Evolutionary conservation across 2,797 vertebrate species (phyloP), one percentile per base, ranked within the genome.

Genomic region (Sarcophilus harrisii): DNA sequence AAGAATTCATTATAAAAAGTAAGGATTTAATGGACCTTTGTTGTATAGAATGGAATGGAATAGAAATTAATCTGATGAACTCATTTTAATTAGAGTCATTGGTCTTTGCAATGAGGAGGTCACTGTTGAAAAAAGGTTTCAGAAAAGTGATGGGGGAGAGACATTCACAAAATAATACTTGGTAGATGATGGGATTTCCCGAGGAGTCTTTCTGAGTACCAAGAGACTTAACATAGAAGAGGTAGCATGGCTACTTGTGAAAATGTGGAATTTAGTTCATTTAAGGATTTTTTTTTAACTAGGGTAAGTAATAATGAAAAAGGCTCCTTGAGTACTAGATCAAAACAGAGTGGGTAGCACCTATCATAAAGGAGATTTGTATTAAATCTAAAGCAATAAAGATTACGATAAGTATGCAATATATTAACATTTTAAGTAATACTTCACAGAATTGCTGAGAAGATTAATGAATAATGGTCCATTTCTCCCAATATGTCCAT

Each of bases 401-500:
- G 73, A 87, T 87, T 87, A 87, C 81, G 73, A 81, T 87, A 87
- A 87, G 73, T 87, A 49, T 87, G 73, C 38, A 87, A 21, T 87
- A 87, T 87, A 87, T 87, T 87, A 87, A 49, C 38, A 87, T 87
- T 87, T 87, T 27, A 87, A 87, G 73, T 87, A 87, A 49, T 49
- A 87, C 38, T 87, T 49, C 38, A 87, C 21, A 87, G 38, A 87
- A 87, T 87, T 87, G 73, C 73, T 87, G 73, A 87, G 73, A 45
- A 87, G 73, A 87, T 87, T 87, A 87, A 87, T 87, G 73, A 87
- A 24, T 87, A 87, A 49, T 87, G 73, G 73, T 87, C 73, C 38
- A 87, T 87, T 87, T 87, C 73, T 49, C 9, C 24, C 73, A 87
- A 87, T 49, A 49, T 87, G 73, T 87, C 73, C 73, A 87, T 87